A percentile compares a stretch with the other conserved stretches of the same genome.
Evolutionary conservation across 1,140 invertebrate genomes (phyloP).

Genomic region (Aphelenchoides fujianensis): DNA sequence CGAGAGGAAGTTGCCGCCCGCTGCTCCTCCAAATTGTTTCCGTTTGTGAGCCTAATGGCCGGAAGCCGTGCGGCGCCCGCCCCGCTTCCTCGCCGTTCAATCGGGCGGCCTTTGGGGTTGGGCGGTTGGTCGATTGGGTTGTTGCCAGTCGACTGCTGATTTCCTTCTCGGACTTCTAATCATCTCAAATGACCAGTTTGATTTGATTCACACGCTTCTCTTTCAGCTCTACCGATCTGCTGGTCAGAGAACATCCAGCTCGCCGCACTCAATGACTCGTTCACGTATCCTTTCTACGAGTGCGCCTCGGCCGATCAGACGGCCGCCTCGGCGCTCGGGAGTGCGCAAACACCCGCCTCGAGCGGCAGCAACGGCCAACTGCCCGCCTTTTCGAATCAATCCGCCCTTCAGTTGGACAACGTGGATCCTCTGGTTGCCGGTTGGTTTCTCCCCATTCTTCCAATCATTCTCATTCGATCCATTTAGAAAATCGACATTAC

Average conservation of each 20-base stretch:
- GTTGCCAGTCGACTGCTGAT: no score
- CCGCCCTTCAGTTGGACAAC: background rate
- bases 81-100: no score
- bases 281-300: background rate
- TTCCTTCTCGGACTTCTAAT: no score
- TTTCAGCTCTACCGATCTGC: background rate
- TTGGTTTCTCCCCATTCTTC: no score
- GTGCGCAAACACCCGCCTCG: no score
- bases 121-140: no score
- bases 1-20: background rate
- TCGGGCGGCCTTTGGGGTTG: no score
- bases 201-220: no score
- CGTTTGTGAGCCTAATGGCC: slow-evolving; percentile 1
- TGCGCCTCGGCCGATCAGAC: background rate
- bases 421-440: background rate
- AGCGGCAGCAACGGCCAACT: no score
- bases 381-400: background rate
- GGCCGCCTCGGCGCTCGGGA: no score
- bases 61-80: background rate
- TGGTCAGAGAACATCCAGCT: background rate
- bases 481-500: slow-evolving; percentile 16
- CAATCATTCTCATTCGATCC: no score
- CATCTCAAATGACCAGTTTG: no score
- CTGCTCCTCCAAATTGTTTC: background rate
- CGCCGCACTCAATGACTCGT: background rate